Percentiles rank a stretch among this genome's conserved stretches.
Evolutionary conservation across 2,113 vertebrate species (phyloP).

Genomic region (Falco punctatus): DNA sequence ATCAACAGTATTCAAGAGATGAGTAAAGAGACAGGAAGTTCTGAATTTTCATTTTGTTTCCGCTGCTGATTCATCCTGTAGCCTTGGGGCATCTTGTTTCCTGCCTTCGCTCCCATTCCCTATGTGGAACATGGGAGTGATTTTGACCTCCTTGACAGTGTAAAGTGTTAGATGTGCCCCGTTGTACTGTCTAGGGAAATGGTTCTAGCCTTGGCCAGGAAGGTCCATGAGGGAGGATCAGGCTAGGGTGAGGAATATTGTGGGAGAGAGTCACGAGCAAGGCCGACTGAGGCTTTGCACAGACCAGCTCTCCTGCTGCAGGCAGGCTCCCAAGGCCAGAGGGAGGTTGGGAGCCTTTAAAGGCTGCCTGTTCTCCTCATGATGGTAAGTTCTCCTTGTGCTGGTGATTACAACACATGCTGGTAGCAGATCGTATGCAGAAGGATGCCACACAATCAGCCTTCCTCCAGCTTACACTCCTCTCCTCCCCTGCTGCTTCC

Average conservation of each 20-base stretch:
- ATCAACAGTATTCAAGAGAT: conserved; percentile 33
- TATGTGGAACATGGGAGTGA: neutral
- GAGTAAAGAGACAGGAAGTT: conserved; percentile 63
- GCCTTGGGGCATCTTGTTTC: conserved; percentile 59
- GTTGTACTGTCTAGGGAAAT: neutral
- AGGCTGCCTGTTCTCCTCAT: neutral
- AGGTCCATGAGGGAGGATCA: neutral
- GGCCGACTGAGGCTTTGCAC: neutral
- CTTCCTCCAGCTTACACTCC: neutral
- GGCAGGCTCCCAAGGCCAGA: neutral
- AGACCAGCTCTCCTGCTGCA: neutral
- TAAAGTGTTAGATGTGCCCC: neutral
- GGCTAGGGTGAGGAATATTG: neutral
- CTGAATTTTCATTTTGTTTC: conserved; percentile 53
- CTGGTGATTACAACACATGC: neutral
- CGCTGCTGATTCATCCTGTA: conserved; percentile 42
- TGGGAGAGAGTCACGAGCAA: neutral
- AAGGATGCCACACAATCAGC: neutral
- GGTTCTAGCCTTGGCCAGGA: neutral
- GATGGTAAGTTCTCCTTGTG: neutral
- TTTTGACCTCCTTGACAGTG: conserved; percentile 12
- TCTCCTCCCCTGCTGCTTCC: neutral
- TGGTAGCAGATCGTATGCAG: neutral
- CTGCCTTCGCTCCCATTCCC: conserved; percentile 11
- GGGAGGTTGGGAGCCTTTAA: neutral